These are phyloP conservation scores for Drosophila azteca DNA, from an alignment of 1,140 invertebrate species.

Conservation along the genomic window DNA sequence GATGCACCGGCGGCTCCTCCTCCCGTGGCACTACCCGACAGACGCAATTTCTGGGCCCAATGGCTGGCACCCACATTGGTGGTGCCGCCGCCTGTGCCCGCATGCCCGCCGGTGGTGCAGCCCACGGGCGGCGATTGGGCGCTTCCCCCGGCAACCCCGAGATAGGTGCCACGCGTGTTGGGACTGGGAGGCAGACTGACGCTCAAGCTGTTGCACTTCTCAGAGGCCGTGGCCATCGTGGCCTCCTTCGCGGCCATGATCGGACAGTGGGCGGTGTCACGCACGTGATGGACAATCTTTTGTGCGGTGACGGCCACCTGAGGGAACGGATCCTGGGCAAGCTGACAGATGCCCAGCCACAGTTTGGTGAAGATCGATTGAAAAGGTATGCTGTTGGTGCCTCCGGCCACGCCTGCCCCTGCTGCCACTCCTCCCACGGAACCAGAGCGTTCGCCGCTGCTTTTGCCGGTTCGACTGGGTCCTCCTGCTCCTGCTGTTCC, in stretches of 20 bases:
- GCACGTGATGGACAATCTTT: constrained; percentile 88
- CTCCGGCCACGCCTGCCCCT: background rate
- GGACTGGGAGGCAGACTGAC: constrained; percentile 86
- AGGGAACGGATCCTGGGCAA: constrained; percentile 93
- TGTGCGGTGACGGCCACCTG: constrained; percentile 90
- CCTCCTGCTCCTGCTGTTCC: too few relatives aligned
- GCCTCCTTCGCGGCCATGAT: constrained; percentile 79
- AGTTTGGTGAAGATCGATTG: constrained; percentile 93
- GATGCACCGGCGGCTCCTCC: background rate
- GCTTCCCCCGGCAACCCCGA: constrained; percentile 29
- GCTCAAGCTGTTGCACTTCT: constrained; percentile 74
- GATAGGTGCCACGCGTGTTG: constrained; percentile 83
- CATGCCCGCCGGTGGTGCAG: constrained; percentile 8
- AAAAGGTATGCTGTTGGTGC: constrained; percentile 78
- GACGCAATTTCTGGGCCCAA: constrained; percentile 58
- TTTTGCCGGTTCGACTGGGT: too few relatives aligned
- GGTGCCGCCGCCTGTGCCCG: constrained; percentile 15
- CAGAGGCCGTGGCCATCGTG: constrained; percentile 58
- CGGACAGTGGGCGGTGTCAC: constrained; percentile 86
- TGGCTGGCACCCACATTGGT: constrained; percentile 22
- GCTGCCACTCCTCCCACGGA: too few relatives aligned
- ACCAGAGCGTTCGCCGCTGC: too few relatives aligned
- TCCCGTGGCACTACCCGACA: constrained; percentile 41
- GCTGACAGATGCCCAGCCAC: constrained; percentile 90
- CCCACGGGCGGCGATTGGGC: background rate